A percentile compares a stretch with the other conserved stretches of the same genome.
Evolutionary conservation across 37 sponge, comb jelly and placozoan genomes (phyloP).

Genomic region (Eunapius fragilis): DNA sequence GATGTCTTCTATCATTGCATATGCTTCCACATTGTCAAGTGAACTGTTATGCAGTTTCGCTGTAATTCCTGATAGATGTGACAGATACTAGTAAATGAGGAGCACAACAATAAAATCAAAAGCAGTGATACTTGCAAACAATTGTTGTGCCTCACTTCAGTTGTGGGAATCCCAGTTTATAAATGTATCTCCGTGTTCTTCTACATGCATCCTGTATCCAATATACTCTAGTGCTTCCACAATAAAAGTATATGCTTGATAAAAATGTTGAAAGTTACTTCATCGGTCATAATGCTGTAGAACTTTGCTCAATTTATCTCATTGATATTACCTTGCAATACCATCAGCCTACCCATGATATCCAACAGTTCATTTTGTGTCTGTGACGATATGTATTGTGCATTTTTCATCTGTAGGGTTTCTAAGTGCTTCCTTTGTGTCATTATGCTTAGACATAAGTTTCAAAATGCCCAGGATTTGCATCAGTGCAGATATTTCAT

Average conservation of each 20-base stretch:
- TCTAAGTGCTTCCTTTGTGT: conserved; percentile 5
- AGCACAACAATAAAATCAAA: conserved; percentile 34
- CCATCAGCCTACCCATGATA: conserved; percentile 9
- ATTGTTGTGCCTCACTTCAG: conserved; percentile 38
- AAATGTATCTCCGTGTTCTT: conserved; percentile 28
- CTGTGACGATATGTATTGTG: conserved; percentile 16
- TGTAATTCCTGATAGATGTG: conserved; percentile 41
- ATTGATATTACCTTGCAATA: background rate
- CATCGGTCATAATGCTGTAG: conserved; percentile 45
- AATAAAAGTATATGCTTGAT: conserved; percentile 38
- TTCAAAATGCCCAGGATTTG: conserved; percentile 45
- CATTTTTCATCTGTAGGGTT: conserved; percentile 10
- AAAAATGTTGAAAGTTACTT: conserved; percentile 56
- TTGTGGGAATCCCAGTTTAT: conserved; percentile 27
- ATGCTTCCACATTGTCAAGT: conserved; percentile 50
- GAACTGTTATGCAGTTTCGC: conserved; percentile 45
- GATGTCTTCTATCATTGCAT: conserved; percentile 36
- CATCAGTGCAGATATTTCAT: conserved; percentile 7
- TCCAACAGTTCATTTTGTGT: conserved; percentile 18
- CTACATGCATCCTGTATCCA: conserved; percentile 8
- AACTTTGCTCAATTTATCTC: conserved; percentile 7
- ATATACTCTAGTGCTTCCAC: conserved; percentile 38
- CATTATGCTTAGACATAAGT: conserved; percentile 15
- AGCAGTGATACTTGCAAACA: conserved; percentile 36
- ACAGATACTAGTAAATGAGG: conserved; percentile 9